Conservation (phyloP, 2,888 invertebrate species). For the Parnassius orleans region DNA sequence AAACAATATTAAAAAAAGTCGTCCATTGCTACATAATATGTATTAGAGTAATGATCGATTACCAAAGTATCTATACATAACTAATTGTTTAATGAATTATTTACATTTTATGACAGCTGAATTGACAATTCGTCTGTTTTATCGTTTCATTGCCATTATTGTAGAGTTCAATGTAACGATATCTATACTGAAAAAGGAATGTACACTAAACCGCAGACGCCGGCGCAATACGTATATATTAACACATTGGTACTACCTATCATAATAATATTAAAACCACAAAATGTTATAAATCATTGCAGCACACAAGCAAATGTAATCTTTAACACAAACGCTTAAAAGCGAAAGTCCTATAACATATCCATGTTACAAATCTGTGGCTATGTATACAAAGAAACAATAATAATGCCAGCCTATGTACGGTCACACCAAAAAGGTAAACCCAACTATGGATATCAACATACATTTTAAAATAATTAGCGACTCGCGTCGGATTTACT, state of each 20-base stretch:
- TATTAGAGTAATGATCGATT: background rate
- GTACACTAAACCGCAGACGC: constrained; percentile 33
- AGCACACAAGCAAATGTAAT: constrained; percentile 32
- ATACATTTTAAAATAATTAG: constrained; percentile 36
- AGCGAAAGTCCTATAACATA: constrained; percentile 21
- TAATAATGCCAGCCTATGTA: constrained; percentile 38
- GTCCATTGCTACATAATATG: no score
- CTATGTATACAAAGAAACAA: constrained; percentile 39
- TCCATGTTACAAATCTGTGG: constrained; percentile 32
- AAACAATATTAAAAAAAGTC: no score
- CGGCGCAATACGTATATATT: constrained; percentile 15
- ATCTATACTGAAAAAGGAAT: constrained; percentile 17
- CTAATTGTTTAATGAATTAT: constrained; percentile 1
- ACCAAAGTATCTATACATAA: background rate
- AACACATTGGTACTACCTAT: background rate
- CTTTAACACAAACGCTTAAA: constrained; percentile 30
- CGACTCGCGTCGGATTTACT: constrained; percentile 23
- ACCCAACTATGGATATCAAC: constrained; percentile 35
- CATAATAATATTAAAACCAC: constrained; percentile 1
- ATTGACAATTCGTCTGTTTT: constrained; percentile 5
- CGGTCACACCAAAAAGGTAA: constrained; percentile 39
- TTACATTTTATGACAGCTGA: constrained; percentile 7
- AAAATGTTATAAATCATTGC: background rate
- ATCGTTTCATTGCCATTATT: constrained; percentile 4
- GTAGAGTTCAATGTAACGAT: constrained; percentile 15